Evolutionary conservation across 2,888 invertebrate genomes (phyloP).

Genomic region (Erpobdella octoculata): DNA sequence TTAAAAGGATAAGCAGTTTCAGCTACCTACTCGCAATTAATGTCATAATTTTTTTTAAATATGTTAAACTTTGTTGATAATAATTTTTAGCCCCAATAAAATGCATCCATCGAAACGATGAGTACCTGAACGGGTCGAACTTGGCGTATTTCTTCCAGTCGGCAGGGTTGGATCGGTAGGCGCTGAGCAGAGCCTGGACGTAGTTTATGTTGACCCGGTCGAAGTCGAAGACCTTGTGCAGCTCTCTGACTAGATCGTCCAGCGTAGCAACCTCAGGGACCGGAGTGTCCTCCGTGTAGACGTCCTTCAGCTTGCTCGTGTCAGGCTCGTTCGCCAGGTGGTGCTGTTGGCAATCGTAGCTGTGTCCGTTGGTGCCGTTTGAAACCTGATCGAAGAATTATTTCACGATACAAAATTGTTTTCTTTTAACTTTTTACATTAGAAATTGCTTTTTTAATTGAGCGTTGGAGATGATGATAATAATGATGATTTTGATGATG

Average conservation of each 20-base stretch:
- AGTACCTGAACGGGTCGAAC: constrained; percentile 83
- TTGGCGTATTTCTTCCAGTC: constrained; percentile 93
- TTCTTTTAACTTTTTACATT: too few species aligned
- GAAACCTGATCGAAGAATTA: too few species aligned
- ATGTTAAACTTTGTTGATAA: too few species aligned
- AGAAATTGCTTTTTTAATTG: too few species aligned
- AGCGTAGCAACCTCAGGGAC: constrained; percentile 30
- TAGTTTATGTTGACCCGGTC: constrained; percentile 82
- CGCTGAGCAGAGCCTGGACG: constrained; percentile 69
- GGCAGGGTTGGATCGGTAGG: constrained; percentile 75
- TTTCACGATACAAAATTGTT: too few species aligned
- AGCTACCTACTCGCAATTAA: too few species aligned
- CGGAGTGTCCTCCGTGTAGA: background rate
- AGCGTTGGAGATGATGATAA: too few species aligned
- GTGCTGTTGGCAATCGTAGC: background rate
- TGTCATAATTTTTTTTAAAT: too few species aligned
- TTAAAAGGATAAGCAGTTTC: too few species aligned
- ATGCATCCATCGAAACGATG: too few species aligned
- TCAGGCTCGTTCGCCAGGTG: background rate
- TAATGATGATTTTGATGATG: too few species aligned
- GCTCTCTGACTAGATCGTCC: constrained; percentile 54
- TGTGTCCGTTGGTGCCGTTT: background rate
- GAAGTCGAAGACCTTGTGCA: constrained; percentile 69
- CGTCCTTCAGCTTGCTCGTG: background rate
- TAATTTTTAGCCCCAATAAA: too few species aligned